Conservation (phyloP, 30 jellyfish, hydroid and myxozoan species). For the Clytia hemisphaerica region DNA sequence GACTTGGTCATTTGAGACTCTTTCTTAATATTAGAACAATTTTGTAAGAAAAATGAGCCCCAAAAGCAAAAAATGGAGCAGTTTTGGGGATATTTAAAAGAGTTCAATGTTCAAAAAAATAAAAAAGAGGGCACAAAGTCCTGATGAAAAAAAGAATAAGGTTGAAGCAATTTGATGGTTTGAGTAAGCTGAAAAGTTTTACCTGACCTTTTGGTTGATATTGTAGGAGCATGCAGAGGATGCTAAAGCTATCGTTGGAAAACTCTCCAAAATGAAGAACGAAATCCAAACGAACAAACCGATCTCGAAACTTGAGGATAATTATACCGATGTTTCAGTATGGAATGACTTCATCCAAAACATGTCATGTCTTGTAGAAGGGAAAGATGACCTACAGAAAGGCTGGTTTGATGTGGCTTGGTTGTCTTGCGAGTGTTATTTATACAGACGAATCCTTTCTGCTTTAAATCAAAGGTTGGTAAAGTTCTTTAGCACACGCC, state of each 20-base stretch:
- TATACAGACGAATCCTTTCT: slow-evolving; percentile 81
- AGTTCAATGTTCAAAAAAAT: no score
- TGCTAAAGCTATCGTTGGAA: slow-evolving; percentile 53
- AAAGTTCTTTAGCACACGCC: no score
- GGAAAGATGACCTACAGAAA: slow-evolving; percentile 20
- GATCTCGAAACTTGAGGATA: slow-evolving; percentile 24
- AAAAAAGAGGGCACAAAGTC: no score
- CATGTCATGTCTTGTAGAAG: slow-evolving; percentile 44
- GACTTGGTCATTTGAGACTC: no score
- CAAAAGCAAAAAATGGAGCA: no score
- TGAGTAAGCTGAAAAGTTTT: no score
- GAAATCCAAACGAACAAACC: slow-evolving; percentile 91
- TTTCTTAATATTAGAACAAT: no score
- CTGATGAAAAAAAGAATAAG: no score
- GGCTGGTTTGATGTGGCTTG: slow-evolving; percentile 90
- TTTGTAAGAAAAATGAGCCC: no score
- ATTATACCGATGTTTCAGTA: slow-evolving; percentile 32
- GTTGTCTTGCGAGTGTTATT: slow-evolving; percentile 87
- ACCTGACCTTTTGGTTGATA: no score
- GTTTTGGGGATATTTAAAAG: no score
- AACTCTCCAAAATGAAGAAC: slow-evolving; percentile 56
- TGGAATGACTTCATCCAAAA: slow-evolving; percentile 62
- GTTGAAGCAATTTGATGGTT: no score
- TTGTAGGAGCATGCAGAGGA: slow-evolving; percentile 67
- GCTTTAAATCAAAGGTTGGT: slow-evolving; percentile 68